These are phyloP conservation scores for Gibbula magus DNA, from an alignment of 2,888 invertebrate species.

Conservation along the genomic window DNA sequence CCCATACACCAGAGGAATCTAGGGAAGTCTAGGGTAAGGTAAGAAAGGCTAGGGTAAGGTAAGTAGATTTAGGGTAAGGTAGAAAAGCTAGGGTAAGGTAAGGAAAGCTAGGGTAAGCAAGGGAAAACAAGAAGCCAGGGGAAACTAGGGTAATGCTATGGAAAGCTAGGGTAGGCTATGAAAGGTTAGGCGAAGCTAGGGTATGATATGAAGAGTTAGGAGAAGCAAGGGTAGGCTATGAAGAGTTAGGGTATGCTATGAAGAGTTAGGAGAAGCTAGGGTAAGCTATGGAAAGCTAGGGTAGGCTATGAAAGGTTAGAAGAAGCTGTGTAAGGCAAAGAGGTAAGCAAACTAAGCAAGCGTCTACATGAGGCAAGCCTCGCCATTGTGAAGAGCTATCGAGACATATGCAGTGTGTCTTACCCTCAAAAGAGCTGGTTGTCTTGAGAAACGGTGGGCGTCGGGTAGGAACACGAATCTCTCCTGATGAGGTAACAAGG, in stretches of 20 bases:
- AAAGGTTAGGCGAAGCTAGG: no score
- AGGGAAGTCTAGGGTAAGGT: no score
- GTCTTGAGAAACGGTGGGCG: not conserved
- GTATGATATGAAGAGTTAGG: no score
- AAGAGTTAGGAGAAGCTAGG: not conserved
- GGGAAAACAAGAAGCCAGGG: no score
- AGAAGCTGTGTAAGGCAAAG: no score
- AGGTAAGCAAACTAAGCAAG: slow-evolving; percentile 8
- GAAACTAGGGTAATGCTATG: no score
- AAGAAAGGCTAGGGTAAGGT: no score
- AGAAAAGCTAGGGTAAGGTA: no score
- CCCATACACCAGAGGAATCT: no score
- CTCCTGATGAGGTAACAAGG: not conserved
- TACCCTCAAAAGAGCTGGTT: not conserved
- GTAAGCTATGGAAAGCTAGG: not conserved
- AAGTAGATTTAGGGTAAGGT: no score
- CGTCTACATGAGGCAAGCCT: slow-evolving; percentile 6
- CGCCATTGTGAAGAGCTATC: slow-evolving; percentile 24
- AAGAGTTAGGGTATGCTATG: not conserved
- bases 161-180: no score
- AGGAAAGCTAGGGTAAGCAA: no score
- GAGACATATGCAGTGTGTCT: slow-evolving; percentile 23
- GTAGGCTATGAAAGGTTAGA: not conserved
- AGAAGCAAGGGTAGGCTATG: not conserved
- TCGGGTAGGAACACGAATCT: not conserved